These are phyloP conservation scores for Cephus cinctus DNA, from an alignment of 1,140 invertebrate genomes.

Conservation along the genomic window DNA sequence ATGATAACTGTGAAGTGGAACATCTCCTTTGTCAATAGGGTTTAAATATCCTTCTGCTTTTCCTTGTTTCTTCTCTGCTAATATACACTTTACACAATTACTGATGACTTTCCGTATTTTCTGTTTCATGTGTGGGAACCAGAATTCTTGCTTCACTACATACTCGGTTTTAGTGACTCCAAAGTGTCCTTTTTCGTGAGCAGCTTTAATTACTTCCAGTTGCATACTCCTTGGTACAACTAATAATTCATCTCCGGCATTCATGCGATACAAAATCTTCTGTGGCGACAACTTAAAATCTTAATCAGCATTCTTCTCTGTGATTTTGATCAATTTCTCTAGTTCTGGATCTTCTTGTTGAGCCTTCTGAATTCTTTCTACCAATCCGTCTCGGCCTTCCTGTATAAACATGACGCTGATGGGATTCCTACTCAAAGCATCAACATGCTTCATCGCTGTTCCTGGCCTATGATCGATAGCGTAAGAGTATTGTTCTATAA, in stretches of 20 bases:
- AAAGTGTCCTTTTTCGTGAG: too few species aligned
- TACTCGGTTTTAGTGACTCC: too few species aligned
- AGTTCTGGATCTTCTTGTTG: slow-evolving; percentile 10
- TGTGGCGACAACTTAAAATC: slow-evolving; percentile 7
- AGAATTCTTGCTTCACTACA: too few species aligned
- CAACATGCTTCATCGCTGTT: slow-evolving; percentile 17
- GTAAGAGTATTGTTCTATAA: slow-evolving; percentile 25
- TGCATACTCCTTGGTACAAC: slow-evolving; percentile 21
- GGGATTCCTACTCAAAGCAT: slow-evolving; percentile 23
- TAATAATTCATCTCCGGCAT: slow-evolving; percentile 2
- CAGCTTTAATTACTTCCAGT: slow-evolving; percentile 13
- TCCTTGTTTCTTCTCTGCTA: slow-evolving; percentile 27
- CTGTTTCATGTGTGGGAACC: too few species aligned
- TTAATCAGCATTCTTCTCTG: neutral
- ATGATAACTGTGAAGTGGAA: slow-evolving; percentile 32
- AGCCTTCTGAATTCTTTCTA: slow-evolving; percentile 8
- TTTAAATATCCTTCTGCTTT: slow-evolving; percentile 18
- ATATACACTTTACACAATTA: slow-evolving; percentile 30
- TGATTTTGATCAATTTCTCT: neutral
- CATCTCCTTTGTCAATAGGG: slow-evolving; percentile 30
- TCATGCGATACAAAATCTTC: slow-evolving; percentile 10
- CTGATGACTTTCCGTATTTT: too few species aligned
- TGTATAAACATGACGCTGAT: slow-evolving; percentile 14
- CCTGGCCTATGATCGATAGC: slow-evolving; percentile 16
- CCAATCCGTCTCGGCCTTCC: neutral